Evolutionary conservation across 2,113 vertebrate genomes (phyloP).

Genomic region (Psittacus erithacus): DNA sequence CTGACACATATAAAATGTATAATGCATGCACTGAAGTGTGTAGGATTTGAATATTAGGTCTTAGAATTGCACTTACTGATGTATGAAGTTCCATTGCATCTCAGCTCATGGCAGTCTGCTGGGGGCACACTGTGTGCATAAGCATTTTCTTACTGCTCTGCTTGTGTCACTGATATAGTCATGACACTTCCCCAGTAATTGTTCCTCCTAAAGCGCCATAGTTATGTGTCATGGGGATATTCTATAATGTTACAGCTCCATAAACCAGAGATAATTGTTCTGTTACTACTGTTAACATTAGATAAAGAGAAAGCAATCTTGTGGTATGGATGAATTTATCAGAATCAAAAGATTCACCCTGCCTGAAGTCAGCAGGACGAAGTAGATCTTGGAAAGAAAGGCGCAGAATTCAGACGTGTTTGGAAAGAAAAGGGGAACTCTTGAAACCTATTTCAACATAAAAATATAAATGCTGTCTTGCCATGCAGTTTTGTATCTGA

Average conservation of each 20-base stretch:
- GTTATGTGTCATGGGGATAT: not conserved
- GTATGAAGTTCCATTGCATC: not conserved
- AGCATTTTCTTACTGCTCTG: not conserved
- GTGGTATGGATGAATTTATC: not conserved
- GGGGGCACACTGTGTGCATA: not conserved
- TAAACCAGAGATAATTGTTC: constrained; percentile 3
- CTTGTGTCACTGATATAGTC: not conserved
- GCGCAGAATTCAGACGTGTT: not conserved
- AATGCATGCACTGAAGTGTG: not conserved
- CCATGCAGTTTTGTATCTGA: not conserved
- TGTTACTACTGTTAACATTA: constrained; percentile 6
- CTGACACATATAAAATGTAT: not conserved
- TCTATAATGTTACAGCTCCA: not conserved
- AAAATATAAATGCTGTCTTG: not conserved
- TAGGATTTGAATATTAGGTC: not conserved
- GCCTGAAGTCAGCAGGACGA: not conserved
- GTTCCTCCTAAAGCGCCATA: not conserved
- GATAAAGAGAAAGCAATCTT: not conserved
- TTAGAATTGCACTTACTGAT: not conserved
- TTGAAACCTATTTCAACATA: not conserved
- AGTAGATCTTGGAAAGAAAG: not conserved
- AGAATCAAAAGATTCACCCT: not conserved
- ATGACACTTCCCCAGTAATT: not conserved
- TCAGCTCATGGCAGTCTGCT: not conserved
- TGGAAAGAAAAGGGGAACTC: not conserved